Evolutionary conservation across 1,140 invertebrate species (phyloP).

Genomic region (Drosophila orosa): DNA sequence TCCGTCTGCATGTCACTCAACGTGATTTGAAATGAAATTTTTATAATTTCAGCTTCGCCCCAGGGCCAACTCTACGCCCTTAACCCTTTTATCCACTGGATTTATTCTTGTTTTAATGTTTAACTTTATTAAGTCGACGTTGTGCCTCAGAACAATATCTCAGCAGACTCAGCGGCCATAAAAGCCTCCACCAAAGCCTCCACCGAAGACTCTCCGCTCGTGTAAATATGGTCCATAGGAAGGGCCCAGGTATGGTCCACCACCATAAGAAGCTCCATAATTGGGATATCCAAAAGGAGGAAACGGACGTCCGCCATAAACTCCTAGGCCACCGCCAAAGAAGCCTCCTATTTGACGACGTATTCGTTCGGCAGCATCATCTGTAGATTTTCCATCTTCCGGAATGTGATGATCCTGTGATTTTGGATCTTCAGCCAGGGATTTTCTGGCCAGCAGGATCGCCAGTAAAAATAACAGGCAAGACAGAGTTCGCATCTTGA

Average conservation of each 20-base stretch:
- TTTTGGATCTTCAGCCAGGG: slow-evolving; percentile 10
- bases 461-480: slow-evolving; percentile 28
- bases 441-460: slow-evolving; percentile 5
- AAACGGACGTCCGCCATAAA: slow-evolving; percentile 2
- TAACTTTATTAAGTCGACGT: slow-evolving; percentile 41
- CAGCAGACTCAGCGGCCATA: slow-evolving; percentile 13
- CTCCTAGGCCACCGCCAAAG: slow-evolving; percentile 12
- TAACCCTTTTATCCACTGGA: slow-evolving; percentile 36
- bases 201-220: slow-evolving; percentile 8
- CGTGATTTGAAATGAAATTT: slow-evolving; percentile 81
- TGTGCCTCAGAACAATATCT: slow-evolving; percentile 4
- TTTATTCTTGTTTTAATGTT: slow-evolving; percentile 34
- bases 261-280: slow-evolving; percentile 7
- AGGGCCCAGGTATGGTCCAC: slow-evolving; percentile 1
- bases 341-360: slow-evolving; percentile 41
- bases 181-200: neutral
- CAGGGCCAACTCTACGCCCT: slow-evolving; percentile 8
- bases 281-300: neutral
- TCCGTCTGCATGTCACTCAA: slow-evolving; percentile 70
- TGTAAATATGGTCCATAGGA: slow-evolving; percentile 6
- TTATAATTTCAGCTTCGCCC: slow-evolving; percentile 53
- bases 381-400: neutral
- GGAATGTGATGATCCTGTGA: neutral
- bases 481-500: slow-evolving; percentile 28
- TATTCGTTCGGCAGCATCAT: slow-evolving; percentile 28